A percentile compares a stretch with the other conserved stretches of the same genome.
phyloP scores from a whole-genome alignment of 2,797 vertebrate genomes.

The Bradypodion ventrale region DNA sequence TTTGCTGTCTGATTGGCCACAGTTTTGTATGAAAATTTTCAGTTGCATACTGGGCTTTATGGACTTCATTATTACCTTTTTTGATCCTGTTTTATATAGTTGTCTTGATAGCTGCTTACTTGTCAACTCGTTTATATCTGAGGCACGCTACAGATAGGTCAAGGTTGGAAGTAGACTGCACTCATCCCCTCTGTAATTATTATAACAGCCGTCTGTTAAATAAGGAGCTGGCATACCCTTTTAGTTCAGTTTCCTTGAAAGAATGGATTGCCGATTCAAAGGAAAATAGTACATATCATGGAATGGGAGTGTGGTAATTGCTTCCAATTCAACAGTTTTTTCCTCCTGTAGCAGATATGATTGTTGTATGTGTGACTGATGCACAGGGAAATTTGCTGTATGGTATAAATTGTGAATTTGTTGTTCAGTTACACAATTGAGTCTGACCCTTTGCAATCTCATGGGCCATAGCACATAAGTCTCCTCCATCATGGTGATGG shows the following conservation, averaged over 20 bases:
- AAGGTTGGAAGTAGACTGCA: background rate
- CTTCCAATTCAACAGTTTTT: constrained; percentile 7
- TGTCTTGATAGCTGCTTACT: constrained; percentile 29
- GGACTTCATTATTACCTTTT: background rate
- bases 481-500: too few relatives aligned
- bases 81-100: constrained; percentile 30
- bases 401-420: background rate
- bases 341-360: background rate
- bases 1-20: background rate
- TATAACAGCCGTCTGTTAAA: background rate
- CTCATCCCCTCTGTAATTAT: background rate
- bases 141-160: accelerated
- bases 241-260: background rate
- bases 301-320: constrained; percentile 12
- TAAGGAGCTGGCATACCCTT: background rate
- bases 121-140: background rate
- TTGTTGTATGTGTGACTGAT: background rate
- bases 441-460: too few relatives aligned
- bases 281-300: background rate
- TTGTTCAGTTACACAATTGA: too few relatives aligned
- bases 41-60: background rate
- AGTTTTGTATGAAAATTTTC: background rate
- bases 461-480: too few relatives aligned
- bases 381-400: background rate
- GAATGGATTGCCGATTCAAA: constrained; percentile 1